phyloP scores from a whole-genome alignment of 2,888 invertebrate species.

The Eilema caniola region DNA sequence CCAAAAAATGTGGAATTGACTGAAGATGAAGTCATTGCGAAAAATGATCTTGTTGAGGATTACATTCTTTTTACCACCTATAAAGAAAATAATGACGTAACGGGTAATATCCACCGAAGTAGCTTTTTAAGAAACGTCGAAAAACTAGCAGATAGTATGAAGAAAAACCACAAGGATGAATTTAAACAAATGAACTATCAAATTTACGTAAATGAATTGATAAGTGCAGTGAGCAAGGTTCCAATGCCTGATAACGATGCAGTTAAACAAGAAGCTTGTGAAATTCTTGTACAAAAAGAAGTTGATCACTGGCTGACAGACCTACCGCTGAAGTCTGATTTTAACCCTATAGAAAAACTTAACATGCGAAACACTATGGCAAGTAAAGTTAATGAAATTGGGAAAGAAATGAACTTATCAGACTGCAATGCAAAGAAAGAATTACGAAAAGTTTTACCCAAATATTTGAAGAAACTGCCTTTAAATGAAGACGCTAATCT shows the following conservation, averaged over 20 bases:
- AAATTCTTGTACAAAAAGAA: slow-evolving; percentile 66
- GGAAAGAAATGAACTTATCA: slow-evolving; percentile 41
- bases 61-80: slow-evolving; percentile 63
- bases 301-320: slow-evolving; percentile 72
- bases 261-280: slow-evolving; percentile 66
- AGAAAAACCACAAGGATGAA: slow-evolving; percentile 32
- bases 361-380: slow-evolving; percentile 61
- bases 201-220: slow-evolving; percentile 57
- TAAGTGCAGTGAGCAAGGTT: slow-evolving; percentile 63
- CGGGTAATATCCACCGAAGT: slow-evolving; percentile 63
- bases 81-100: slow-evolving; percentile 60
- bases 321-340: slow-evolving; percentile 58
- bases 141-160: slow-evolving; percentile 50
- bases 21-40: slow-evolving; percentile 60
- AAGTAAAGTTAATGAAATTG: slow-evolving; percentile 63
- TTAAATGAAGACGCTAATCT: slow-evolving; percentile 53
- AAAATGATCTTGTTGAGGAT: slow-evolving; percentile 63
- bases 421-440: slow-evolving; percentile 44
- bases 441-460: slow-evolving; percentile 59
- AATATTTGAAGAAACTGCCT: slow-evolving; percentile 59
- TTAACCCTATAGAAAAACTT: slow-evolving; percentile 49
- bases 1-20: slow-evolving; percentile 42
- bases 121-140: slow-evolving; percentile 61
- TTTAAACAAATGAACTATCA: slow-evolving; percentile 52
- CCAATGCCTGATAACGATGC: slow-evolving; percentile 64